These are phyloP conservation scores for Xiphydria camelus DNA, from an alignment of 2,888 invertebrate genomes.

Conservation along the genomic window DNA sequence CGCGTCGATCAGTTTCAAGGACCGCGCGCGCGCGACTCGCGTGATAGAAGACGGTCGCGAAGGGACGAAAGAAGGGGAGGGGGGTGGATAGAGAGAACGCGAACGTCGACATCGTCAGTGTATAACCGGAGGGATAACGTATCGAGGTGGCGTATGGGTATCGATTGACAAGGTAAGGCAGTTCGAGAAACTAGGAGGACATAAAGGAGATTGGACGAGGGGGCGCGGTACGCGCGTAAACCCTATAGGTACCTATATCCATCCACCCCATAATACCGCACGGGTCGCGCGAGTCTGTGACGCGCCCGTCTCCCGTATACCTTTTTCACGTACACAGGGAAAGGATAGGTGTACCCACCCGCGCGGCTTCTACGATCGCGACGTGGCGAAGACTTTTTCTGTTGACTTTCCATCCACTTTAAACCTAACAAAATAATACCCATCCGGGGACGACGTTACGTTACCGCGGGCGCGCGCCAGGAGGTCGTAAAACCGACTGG, in stretches of 20 bases:
- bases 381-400: too few relatives aligned
- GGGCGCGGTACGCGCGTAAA: constrained; percentile 33
- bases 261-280: constrained; percentile 2
- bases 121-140: constrained; percentile 35
- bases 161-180: constrained; percentile 45
- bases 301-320: too few relatives aligned
- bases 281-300: neutral
- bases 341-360: too few relatives aligned
- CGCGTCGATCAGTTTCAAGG: constrained; percentile 3
- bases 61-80: constrained; percentile 2
- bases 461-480: too few relatives aligned
- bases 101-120: constrained; percentile 10
- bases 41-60: too few relatives aligned
- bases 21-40: too few relatives aligned
- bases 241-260: constrained; percentile 29
- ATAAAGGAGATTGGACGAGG: constrained; percentile 51
- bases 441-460: too few relatives aligned
- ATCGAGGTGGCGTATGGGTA: constrained; percentile 33
- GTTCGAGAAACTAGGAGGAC: constrained; percentile 43
- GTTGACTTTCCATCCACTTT: neutral
- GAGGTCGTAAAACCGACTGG: too few relatives aligned
- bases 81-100: neutral
- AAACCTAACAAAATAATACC: neutral
- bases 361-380: too few relatives aligned
- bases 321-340: too few relatives aligned